These are phyloP conservation scores for Pygoscelis antarcticus DNA, from an alignment of 2,113 vertebrate species.

Conservation along the genomic window DNA sequence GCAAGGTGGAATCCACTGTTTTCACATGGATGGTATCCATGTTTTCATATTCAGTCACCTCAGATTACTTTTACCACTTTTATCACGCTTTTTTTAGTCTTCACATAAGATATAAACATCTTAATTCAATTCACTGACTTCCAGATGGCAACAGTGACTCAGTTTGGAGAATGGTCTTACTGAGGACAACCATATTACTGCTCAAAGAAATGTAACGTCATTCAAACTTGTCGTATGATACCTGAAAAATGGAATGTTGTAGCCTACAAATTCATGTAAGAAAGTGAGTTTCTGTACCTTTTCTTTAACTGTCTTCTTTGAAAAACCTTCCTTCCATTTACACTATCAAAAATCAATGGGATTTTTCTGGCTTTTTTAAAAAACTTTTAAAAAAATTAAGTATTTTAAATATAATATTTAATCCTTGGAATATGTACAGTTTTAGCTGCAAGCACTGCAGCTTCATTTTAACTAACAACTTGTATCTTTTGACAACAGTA, in stretches of 20 bases:
- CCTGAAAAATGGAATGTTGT: not conserved
- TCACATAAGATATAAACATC: not conserved
- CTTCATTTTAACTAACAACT: not conserved
- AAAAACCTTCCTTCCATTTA: not conserved
- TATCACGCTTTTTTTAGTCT: not conserved
- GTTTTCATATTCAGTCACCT: not conserved
- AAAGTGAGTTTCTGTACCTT: not conserved
- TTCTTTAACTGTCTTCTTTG: not conserved
- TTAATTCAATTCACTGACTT: not conserved
- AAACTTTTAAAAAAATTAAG: not conserved
- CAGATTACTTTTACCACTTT: not conserved
- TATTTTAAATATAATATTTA: not conserved
- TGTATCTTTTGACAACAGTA: not conserved
- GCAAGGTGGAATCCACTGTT: not conserved
- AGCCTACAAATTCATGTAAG: not conserved
- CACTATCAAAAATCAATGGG: not conserved
- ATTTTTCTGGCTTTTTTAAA: not conserved
- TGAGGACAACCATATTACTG: not conserved
- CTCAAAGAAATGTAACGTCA: not conserved
- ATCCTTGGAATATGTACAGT: not conserved
- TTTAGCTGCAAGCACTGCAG: not conserved
- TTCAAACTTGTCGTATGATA: not conserved
- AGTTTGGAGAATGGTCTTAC: not conserved
- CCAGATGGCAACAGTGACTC: slow-evolving; percentile 11
- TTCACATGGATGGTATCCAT: not conserved